Evolutionary conservation across 2,797 vertebrate genomes (phyloP), one percentile per base, ranked within the genome.

Genomic region (Amniataba percoides): DNA sequence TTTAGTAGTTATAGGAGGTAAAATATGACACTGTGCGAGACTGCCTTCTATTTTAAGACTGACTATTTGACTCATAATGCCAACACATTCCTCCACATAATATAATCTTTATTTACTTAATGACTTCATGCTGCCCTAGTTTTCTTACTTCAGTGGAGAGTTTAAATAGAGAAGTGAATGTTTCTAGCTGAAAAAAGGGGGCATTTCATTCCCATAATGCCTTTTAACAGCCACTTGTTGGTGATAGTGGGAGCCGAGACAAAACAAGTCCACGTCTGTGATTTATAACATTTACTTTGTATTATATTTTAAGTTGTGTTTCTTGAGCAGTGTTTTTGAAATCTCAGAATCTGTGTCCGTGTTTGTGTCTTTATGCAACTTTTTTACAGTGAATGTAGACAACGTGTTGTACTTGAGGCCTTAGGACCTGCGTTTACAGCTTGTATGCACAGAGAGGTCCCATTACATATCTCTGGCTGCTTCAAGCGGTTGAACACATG

Each of bases 141-240:
- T 80, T 69, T 74, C 19, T 34, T 52, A 15, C 46, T 77, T 71
- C 21, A 45, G 0, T 11, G 7, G 19, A 53, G 55, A 16, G 14
- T 11, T 53, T 67, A 43, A 61, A 42, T 58, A 5, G 58, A 36
- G 8, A 56, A 69, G 19, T 11, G 0, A 52, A 71, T 1, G n/a
- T n/a, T 66, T 67, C 15, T 60, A 55, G 75, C 49, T 60, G 56
- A 13, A 74, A 58, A 76, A n/a, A 36, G 1, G 1, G 21, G 34
- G 25, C n/a, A 45, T 75, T 74, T 49, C 18, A 68, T 64, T 55
- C 46, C 57, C 58, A 36, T 39, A n/a, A n/a, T 27, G 13, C 39
- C 69, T 55, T 51, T 49, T 73, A 75, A 67, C 57, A 81, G 74
- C 56, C 74, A 81, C 78, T 85, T 68, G 21, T 71, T 31, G 19